Evolutionary conservation across 2,113 vertebrate species (phyloP).

Genomic region (Plotosus lineatus): DNA sequence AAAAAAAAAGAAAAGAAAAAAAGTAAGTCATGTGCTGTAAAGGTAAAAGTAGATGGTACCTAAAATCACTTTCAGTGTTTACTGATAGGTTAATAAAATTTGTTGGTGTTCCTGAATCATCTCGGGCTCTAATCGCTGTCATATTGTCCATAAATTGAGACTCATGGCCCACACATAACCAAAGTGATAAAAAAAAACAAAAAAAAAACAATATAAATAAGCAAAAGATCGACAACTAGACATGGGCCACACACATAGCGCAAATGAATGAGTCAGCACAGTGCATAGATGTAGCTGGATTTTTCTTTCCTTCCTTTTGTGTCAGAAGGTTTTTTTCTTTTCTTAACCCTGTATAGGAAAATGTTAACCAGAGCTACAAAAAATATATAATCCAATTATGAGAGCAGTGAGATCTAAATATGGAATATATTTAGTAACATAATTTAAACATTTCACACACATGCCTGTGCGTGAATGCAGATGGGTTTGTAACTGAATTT

Average conservation of each 20-base stretch:
- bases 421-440: conserved; percentile 2
- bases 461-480: neutral
- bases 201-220: neutral
- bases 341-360: neutral
- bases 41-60: conserved; percentile 23
- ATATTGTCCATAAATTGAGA: conserved; percentile 42
- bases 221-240: conserved; percentile 9
- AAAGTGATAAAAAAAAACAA: conserved; percentile 17
- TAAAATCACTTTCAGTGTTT: conserved; percentile 25
- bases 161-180: conserved; percentile 32
- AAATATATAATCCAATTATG: neutral
- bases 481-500: neutral
- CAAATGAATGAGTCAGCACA: conserved; percentile 27
- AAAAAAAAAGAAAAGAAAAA: conserved; percentile 16
- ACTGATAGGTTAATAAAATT: conserved; percentile 33
- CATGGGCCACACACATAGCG: conserved; percentile 47
- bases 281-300: neutral
- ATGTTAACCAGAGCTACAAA: conserved; percentile 16
- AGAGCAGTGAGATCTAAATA: conserved; percentile 22
- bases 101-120: conserved; percentile 46
- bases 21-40: conserved; percentile 2
- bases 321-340: conserved; percentile 1
- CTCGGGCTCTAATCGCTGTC: conserved; percentile 36
- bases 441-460: neutral
- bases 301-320: too few relatives aligned